Conservation (phyloP, 2,888 invertebrate genomes). For the Pristionchus fissidentatus region DNA sequence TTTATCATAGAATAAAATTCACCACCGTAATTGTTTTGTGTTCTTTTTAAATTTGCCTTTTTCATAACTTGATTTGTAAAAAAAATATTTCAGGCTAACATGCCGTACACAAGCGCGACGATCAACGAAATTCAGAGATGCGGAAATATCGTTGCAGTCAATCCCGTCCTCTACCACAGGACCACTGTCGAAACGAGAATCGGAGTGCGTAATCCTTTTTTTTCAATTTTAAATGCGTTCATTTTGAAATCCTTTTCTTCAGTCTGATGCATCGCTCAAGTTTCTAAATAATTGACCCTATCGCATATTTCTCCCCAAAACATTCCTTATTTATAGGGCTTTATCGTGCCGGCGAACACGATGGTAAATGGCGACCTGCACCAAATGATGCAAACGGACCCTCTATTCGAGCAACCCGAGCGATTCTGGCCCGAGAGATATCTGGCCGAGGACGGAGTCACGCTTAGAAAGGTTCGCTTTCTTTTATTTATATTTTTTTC, state of each 20-base stretch:
- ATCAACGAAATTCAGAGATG: conserved; percentile 8
- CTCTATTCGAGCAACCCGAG: conserved; percentile 52
- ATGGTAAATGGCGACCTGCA: conserved; percentile 15
- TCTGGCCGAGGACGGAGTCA: conserved; percentile 55
- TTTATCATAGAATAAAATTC: too few relatives aligned
- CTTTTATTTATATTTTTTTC: too few relatives aligned
- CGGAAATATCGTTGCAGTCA: conserved; percentile 5
- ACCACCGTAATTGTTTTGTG: too few relatives aligned
- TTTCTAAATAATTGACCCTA: neutral
- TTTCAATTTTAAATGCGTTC: neutral
- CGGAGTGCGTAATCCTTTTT: neutral
- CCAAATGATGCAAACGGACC: conserved; percentile 15
- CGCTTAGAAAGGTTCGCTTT: conserved; percentile 57
- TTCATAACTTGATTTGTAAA: too few relatives aligned
- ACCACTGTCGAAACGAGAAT: conserved; percentile 13
- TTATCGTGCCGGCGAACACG: neutral
- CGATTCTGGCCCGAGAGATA: conserved; percentile 62
- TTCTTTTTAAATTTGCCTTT: too few relatives aligned
- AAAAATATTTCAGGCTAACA: neutral
- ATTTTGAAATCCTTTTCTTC: neutral
- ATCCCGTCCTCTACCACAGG: neutral
- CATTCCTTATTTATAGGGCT: neutral
- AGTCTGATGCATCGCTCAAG: neutral
- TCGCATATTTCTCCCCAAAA: neutral
- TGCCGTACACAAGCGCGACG: conserved; percentile 1